Evolutionary conservation across 1,140 invertebrate species (phyloP).

Genomic region (Drosophila neocordata): DNA sequence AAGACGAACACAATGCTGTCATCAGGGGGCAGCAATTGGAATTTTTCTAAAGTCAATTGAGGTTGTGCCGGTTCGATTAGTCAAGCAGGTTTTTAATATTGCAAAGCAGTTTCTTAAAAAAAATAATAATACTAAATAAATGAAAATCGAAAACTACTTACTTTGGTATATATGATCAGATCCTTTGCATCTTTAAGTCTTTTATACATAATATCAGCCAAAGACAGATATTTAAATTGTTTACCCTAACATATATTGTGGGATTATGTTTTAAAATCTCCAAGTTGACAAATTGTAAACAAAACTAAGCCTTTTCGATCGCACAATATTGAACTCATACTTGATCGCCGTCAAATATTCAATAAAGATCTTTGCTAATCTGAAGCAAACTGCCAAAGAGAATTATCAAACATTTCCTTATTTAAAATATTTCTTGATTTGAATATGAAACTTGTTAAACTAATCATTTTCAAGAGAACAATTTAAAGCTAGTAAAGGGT

Average conservation of each 20-base stretch:
- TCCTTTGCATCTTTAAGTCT: no score
- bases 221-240: no score
- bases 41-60: conserved; percentile 8
- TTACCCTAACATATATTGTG: no score
- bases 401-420: neutral
- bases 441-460: neutral
- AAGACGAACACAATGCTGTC: conserved; percentile 21
- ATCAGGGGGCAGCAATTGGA: conserved; percentile 4
- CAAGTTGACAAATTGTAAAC: neutral
- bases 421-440: neutral
- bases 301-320: no score
- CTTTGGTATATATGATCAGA: no score
- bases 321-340: no score
- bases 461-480: neutral
- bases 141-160: no score
- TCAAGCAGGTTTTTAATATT: neutral
- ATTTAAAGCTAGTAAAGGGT: neutral
- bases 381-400: conserved; percentile 88
- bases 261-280: no score
- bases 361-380: no score
- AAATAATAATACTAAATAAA: neutral
- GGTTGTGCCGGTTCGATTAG: conserved; percentile 4
- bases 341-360: no score
- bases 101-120: neutral
- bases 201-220: no score